A percentile compares a stretch with the other conserved stretches of the same genome.
Evolutionary conservation across 1,140 invertebrate species (phyloP).

Genomic region (Pseudachorutes palmiensis): DNA sequence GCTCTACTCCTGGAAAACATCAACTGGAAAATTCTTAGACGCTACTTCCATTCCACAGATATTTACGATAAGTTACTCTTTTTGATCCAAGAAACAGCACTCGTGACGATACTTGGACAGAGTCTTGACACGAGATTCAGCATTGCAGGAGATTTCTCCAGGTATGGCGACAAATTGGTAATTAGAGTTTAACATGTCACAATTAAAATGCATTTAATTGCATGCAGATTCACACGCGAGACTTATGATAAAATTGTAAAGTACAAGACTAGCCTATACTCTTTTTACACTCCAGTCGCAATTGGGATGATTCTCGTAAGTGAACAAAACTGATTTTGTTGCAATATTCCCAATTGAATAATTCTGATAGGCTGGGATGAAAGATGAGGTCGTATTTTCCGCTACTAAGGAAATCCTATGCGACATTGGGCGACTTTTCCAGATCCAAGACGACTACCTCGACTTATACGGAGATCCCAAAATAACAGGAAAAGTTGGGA

Average conservation of each 20-base stretch:
- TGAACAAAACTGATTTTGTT: background rate
- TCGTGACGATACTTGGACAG: conserved; percentile 71
- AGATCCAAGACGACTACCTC: conserved; percentile 89
- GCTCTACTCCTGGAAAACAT: conserved; percentile 49
- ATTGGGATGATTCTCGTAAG: conserved; percentile 50
- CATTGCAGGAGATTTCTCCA: background rate
- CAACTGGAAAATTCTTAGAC: conserved; percentile 49
- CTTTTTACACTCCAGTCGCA: conserved; percentile 54
- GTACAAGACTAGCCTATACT: conserved; percentile 61
- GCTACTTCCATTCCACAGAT: conserved; percentile 46
- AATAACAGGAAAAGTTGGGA: conserved; percentile 79
- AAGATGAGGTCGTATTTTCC: background rate
- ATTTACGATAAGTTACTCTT: conserved; percentile 50
- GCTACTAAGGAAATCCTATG: conserved; percentile 65
- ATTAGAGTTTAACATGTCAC: background rate
- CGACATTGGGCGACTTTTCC: conserved; percentile 90
- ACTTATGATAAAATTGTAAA: conserved; percentile 54
- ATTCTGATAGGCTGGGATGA: conserved; percentile 2
- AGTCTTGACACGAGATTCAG: conserved; percentile 48
- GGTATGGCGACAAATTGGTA: background rate
- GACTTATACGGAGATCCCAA: conserved; percentile 83
- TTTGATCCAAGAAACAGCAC: conserved; percentile 55
- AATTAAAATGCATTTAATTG: background rate
- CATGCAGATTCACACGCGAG: conserved; percentile 42
- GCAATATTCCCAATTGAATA: too few species aligned